Evolutionary conservation across 2,797 vertebrate genomes (phyloP).

Genomic region (Hipposideros larvatus): DNA sequence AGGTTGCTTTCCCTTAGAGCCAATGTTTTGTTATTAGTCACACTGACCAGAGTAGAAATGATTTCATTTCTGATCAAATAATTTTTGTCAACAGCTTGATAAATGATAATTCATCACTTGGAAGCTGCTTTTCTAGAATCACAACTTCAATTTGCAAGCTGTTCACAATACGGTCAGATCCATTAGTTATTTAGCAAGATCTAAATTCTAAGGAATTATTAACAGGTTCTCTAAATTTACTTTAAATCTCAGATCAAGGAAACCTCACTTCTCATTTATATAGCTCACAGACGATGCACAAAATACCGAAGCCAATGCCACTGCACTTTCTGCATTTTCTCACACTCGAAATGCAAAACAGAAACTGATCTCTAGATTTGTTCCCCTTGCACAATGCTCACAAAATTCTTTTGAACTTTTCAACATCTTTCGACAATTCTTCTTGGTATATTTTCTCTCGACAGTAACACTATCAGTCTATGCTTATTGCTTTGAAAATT

Average conservation of each 20-base stretch:
- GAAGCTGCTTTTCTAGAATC: slow-evolving; percentile 4
- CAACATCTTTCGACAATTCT: not conserved
- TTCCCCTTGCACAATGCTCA: not conserved
- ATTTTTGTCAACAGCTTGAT: slow-evolving; percentile 9
- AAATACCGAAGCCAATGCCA: not conserved
- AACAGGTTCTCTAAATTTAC: not conserved
- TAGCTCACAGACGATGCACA: not conserved
- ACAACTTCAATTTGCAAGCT: not conserved
- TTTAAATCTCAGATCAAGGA: not conserved
- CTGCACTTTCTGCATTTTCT: not conserved
- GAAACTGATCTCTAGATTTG: not conserved
- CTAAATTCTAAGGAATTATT: not conserved
- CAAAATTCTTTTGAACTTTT: not conserved
- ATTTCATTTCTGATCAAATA: slow-evolving; percentile 32
- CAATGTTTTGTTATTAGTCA: not conserved
- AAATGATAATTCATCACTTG: not conserved
- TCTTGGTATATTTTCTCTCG: not conserved
- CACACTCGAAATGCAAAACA: not conserved
- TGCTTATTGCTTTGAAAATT: not conserved
- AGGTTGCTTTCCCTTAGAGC: not conserved
- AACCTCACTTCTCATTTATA: not conserved
- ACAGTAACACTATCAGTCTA: not conserved
- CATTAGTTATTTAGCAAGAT: not conserved
- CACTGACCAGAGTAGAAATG: not conserved
- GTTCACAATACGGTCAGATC: not conserved